Evolutionary conservation across 2,797 vertebrate genomes (phyloP).

Genomic region (Cossypha dichroa): DNA sequence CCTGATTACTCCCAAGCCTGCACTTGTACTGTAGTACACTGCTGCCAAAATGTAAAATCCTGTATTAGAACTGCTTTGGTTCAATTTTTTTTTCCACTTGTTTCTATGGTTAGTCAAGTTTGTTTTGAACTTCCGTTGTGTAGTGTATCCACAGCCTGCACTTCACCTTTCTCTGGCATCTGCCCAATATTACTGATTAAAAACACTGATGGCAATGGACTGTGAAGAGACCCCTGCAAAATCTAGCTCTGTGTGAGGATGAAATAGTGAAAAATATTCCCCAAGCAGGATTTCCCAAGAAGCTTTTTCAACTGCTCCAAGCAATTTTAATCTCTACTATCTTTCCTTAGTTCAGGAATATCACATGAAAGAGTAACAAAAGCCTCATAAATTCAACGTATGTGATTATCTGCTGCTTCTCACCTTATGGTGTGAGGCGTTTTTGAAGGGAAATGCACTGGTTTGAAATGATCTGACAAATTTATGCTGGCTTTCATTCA

Average conservation of each 20-base stretch:
- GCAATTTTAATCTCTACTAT: neutral
- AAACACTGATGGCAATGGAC: neutral
- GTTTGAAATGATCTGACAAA: neutral
- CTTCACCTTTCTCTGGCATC: neutral
- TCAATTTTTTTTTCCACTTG: neutral
- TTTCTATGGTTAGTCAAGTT: neutral
- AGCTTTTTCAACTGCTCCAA: neutral
- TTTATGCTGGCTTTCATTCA: constrained; percentile 1
- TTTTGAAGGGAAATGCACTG: neutral
- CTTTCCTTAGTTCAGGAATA: neutral
- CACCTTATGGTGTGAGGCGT: neutral
- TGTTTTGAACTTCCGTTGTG: neutral
- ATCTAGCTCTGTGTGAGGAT: neutral
- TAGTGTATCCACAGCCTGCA: neutral
- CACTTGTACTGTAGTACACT: neutral
- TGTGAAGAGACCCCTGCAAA: neutral
- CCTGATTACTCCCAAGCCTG: neutral
- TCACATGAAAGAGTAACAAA: neutral
- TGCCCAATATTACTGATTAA: neutral
- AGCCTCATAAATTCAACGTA: neutral
- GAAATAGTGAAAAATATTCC: neutral
- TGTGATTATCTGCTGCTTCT: neutral
- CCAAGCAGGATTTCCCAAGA: neutral
- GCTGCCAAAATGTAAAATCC: neutral
- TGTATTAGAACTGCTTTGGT: neutral